These are phyloP conservation scores for Sebastes goodei DNA, from an alignment of 2,797 vertebrate genomes.

Conservation along the genomic window DNA sequence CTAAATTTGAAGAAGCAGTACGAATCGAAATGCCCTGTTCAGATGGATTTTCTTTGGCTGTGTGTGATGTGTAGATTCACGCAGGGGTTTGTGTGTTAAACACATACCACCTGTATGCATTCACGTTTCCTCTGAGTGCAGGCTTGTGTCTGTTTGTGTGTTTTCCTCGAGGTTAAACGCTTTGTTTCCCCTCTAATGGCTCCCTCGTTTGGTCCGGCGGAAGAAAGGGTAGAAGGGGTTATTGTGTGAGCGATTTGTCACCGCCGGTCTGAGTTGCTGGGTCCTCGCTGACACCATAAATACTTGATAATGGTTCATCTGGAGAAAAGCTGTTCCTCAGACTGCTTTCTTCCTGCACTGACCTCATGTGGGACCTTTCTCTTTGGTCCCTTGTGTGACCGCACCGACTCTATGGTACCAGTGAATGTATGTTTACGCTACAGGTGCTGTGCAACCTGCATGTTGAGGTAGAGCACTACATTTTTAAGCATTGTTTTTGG, in stretches of 20 bases:
- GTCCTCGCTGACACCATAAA: conserved; percentile 64
- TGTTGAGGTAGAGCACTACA: neutral
- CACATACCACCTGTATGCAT: neutral
- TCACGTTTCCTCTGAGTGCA: neutral
- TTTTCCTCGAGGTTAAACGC: conserved; percentile 60
- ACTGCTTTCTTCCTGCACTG: conserved; percentile 19
- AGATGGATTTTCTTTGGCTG: neutral
- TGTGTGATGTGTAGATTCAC: neutral
- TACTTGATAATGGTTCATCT: conserved; percentile 74
- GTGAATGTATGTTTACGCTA: conserved; percentile 1
- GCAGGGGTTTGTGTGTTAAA: neutral
- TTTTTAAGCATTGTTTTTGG: neutral
- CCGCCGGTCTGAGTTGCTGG: conserved; percentile 49
- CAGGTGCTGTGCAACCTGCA: conserved; percentile 5
- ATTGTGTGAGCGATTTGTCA: conserved; percentile 66
- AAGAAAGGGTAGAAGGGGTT: conserved; percentile 44
- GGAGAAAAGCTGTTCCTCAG: conserved; percentile 65
- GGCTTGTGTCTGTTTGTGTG: conserved; percentile 41
- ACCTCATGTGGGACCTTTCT: conserved; percentile 10
- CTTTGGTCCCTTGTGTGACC: neutral
- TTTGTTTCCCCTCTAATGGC: conserved; percentile 62
- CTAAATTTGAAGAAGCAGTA: neutral
- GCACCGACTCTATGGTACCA: neutral
- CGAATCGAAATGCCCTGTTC: neutral
- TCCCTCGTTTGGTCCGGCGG: conserved; percentile 40